Percentiles rank a stretch among this genome's conserved stretches.
Evolutionary conservation across 2,113 vertebrate species (phyloP).

Genomic region (Brachirus orientalis): DNA sequence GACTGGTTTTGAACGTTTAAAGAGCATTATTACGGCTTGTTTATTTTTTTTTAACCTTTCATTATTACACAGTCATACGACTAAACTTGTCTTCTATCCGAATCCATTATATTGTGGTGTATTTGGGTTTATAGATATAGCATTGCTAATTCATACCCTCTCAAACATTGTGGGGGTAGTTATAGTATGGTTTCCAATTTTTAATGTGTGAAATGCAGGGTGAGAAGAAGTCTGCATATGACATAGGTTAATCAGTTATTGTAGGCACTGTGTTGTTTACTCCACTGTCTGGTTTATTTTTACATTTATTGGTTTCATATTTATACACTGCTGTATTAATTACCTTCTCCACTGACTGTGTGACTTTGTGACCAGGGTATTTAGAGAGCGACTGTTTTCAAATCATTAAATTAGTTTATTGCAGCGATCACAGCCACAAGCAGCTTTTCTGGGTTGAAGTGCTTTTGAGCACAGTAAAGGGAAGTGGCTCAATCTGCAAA

Average conservation of each 20-base stretch:
- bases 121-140: neutral
- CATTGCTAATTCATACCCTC: neutral
- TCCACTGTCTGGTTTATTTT: neutral
- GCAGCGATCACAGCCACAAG: neutral
- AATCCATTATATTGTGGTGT: too few species aligned
- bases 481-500: neutral
- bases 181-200: slow-evolving; percentile 8
- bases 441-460: neutral
- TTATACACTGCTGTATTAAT: slow-evolving; percentile 5
- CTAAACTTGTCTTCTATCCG: slow-evolving; percentile 12
- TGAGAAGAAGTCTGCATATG: neutral
- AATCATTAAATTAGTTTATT: slow-evolving; percentile 1
- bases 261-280: slow-evolving; percentile 25
- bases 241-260: neutral
- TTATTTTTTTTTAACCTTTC: slow-evolving; percentile 6
- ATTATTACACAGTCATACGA: slow-evolving; percentile 7
- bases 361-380: slow-evolving; percentile 8
- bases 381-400: neutral
- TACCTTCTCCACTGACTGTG: neutral
- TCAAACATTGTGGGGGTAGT: neutral
- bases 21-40: slow-evolving; percentile 17
- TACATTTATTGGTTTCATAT: slow-evolving; percentile 9
- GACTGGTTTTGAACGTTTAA: neutral
- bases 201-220: neutral
- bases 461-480: neutral